Percentiles rank a stretch among this genome's conserved stretches.
Evolutionary conservation across 2,888 invertebrate species (phyloP).

Genomic region (Cryptus armator): DNA sequence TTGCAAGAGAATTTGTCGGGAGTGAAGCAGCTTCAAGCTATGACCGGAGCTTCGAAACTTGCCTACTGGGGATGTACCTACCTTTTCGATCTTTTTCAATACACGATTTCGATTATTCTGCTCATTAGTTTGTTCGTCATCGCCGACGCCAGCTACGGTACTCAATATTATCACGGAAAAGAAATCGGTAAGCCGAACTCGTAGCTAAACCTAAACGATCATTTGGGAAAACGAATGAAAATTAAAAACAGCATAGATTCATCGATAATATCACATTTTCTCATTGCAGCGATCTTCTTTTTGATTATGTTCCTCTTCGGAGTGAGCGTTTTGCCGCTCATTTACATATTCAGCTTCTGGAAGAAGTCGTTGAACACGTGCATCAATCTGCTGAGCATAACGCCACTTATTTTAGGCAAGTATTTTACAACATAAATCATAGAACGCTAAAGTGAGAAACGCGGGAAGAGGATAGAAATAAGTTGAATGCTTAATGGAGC

Average conservation of each 20-base stretch:
- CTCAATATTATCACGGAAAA: slow-evolving; percentile 77
- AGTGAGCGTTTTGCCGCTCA: slow-evolving; percentile 86
- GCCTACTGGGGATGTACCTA: slow-evolving; percentile 89
- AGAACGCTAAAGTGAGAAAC: too few species aligned
- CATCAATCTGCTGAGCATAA: slow-evolving; percentile 74
- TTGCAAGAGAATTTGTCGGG: slow-evolving; percentile 88
- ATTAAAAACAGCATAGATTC: not conserved
- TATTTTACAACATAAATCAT: slow-evolving; percentile 16
- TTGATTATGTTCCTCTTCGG: slow-evolving; percentile 91
- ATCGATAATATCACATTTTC: not conserved
- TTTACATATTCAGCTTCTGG: slow-evolving; percentile 80
- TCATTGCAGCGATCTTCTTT: slow-evolving; percentile 85
- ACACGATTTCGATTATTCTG: slow-evolving; percentile 71
- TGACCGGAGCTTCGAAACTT: slow-evolving; percentile 88
- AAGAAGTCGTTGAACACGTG: slow-evolving; percentile 78
- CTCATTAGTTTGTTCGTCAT: slow-evolving; percentile 74
- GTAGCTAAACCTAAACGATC: too few species aligned
- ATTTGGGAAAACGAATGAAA: too few species aligned
- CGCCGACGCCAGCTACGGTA: slow-evolving; percentile 75
- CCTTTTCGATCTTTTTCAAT: slow-evolving; percentile 86
- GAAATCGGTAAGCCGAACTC: slow-evolving; percentile 84
- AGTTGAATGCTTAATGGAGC: too few species aligned
- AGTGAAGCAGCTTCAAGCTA: slow-evolving; percentile 89
- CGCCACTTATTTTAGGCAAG: slow-evolving; percentile 79
- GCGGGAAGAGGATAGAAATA: too few species aligned